Evolutionary conservation across 2,113 vertebrate species (phyloP).

Genomic region (Alexandromys fortis): DNA sequence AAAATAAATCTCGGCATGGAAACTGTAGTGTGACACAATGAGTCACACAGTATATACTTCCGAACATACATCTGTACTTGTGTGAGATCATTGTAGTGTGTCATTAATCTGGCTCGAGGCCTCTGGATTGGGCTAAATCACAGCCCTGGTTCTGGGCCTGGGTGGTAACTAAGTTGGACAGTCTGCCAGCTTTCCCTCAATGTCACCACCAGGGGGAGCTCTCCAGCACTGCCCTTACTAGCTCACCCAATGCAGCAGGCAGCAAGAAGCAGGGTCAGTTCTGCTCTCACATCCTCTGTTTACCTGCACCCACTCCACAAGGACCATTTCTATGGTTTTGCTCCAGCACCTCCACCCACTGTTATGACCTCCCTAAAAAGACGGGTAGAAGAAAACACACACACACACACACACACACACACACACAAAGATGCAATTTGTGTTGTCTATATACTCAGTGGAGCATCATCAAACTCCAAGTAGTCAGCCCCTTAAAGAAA

Average conservation of each 20-base stretch:
- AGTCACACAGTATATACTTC: background rate
- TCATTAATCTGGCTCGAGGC: background rate
- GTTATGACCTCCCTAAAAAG: background rate
- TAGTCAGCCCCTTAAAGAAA: background rate
- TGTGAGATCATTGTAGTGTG: background rate
- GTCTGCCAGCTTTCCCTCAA: background rate
- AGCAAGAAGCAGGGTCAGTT: background rate
- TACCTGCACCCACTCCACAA: background rate
- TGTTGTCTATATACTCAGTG: background rate
- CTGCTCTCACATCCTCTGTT: background rate
- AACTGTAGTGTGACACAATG: background rate
- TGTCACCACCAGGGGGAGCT: background rate
- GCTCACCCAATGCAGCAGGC: background rate
- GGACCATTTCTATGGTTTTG: background rate
- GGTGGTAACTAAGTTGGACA: background rate
- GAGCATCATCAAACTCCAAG: background rate
- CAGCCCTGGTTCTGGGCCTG: background rate
- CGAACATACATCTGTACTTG: background rate
- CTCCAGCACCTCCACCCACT: background rate
- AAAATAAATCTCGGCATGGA: background rate
- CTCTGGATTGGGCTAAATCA: background rate
- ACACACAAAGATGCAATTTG: background rate
- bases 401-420: no score
- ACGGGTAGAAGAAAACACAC: background rate
- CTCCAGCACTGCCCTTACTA: background rate